Conservation (phyloP, 2,113 vertebrate genomes). For the Rostratula benghalensis region DNA sequence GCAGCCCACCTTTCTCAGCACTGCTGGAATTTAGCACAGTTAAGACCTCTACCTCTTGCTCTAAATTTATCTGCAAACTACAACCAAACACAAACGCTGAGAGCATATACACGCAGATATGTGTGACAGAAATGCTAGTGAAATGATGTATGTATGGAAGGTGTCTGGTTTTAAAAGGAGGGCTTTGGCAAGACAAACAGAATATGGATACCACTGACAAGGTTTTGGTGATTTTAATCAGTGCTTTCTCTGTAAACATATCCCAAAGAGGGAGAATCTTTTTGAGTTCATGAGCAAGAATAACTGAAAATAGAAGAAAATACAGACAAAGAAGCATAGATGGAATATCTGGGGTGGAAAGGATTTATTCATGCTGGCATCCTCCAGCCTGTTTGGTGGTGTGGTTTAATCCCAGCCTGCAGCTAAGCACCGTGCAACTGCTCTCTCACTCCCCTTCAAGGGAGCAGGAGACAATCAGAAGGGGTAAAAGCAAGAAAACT, state of each 20-base stretch:
- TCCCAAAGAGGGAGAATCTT: neutral
- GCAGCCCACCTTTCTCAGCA: neutral
- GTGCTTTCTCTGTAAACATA: neutral
- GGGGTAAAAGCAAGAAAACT: neutral
- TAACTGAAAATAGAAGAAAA: neutral
- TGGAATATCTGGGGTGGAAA: neutral
- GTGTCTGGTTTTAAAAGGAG: neutral
- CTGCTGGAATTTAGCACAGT: neutral
- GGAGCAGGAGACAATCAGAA: neutral
- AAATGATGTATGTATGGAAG: neutral
- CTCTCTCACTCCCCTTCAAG: rapidly evolving
- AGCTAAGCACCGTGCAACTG: neutral
- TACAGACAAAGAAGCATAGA: neutral
- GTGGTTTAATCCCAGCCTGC: neutral
- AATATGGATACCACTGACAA: neutral
- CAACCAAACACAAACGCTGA: neutral
- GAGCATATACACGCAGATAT: neutral
- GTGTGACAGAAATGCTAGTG: neutral
- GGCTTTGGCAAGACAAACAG: neutral
- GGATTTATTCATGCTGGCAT: neutral
- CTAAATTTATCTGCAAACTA: neutral
- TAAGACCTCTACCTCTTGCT: neutral
- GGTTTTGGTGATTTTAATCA: neutral
- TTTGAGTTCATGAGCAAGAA: neutral
- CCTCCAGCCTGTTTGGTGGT: neutral